A percentile compares a stretch with the other conserved stretches of the same genome.
These are phyloP conservation scores for Nematostella vectensis DNA, from an alignment of 92 coral and sea anemone genomes.

Conservation along the genomic window DNA sequence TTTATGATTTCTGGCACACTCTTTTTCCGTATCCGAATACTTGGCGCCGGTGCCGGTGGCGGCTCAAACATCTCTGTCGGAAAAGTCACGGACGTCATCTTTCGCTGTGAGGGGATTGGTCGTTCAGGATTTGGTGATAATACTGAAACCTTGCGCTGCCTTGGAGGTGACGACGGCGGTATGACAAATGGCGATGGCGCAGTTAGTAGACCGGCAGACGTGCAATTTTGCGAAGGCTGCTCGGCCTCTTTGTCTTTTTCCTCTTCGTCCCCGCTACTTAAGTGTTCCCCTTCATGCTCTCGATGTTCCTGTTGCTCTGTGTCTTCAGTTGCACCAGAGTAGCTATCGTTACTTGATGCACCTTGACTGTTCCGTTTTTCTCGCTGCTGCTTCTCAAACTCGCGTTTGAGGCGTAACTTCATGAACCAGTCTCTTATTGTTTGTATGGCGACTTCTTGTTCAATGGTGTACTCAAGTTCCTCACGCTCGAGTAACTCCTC, in stretches of 20 bases:
- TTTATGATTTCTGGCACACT: constrained; percentile 37
- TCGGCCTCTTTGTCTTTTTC: constrained; percentile 24
- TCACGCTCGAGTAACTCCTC: constrained; percentile 93
- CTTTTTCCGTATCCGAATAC: constrained; percentile 24
- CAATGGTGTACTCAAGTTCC: constrained; percentile 85
- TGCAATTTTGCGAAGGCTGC: constrained; percentile 9
- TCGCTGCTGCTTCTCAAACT: constrained; percentile 50
- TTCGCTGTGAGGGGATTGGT: constrained; percentile 13
- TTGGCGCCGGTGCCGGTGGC: constrained; percentile 25
- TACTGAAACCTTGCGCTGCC: constrained; percentile 19
- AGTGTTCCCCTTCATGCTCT: constrained; percentile 27
- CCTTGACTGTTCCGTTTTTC: constrained; percentile 56
- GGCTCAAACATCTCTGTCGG: constrained; percentile 44
- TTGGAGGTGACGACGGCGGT: constrained; percentile 32
- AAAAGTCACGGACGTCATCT: constrained; percentile 44
- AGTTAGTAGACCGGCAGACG: constrained; percentile 38
- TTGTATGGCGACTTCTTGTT: constrained; percentile 97
- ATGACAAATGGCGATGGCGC: constrained; percentile 22
- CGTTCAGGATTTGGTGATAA: constrained; percentile 30
- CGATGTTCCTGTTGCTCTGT: constrained; percentile 22
- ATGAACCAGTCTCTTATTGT: constrained; percentile 96
- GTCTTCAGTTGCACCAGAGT: constrained; percentile 58
- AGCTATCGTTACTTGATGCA: constrained; percentile 83
- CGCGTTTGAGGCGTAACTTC: constrained; percentile 72
- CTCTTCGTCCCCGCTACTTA: constrained; percentile 52